Conservation (phyloP, 2,113 vertebrate species). For the Bufo gargarizans region DNA sequence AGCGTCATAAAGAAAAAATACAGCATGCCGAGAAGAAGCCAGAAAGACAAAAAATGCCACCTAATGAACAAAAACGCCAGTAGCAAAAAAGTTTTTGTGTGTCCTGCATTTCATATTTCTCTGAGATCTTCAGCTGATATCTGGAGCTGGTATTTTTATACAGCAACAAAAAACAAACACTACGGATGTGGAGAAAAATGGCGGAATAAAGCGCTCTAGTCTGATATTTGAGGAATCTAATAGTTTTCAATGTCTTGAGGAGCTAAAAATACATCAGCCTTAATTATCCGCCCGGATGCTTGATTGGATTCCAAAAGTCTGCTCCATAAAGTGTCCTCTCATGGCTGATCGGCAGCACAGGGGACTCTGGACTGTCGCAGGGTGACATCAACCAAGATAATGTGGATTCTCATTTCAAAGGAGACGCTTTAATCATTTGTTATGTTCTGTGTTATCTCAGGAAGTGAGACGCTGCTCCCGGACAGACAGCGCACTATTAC, state of each 20-base stretch:
- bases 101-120: no score
- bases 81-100: no score
- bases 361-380: not conserved
- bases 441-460: not conserved
- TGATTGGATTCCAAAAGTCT: not conserved
- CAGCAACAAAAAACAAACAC: no score
- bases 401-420: not conserved
- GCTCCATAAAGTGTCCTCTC: not conserved
- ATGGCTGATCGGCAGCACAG: not conserved
- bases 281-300: slow-evolving; percentile 3
- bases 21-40: no score
- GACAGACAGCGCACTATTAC: not conserved
- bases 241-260: not conserved
- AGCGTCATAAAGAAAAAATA: no score
- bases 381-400: not conserved
- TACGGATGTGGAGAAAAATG: no score
- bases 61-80: no score
- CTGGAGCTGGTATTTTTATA: no score
- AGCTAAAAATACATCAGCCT: not conserved
- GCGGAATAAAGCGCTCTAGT: not conserved
- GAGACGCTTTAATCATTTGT: not conserved
- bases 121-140: no score
- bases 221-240: not conserved
- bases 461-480: not conserved
- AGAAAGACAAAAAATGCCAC: no score